phyloP scores from a whole-genome alignment of 1,140 invertebrate species.

The Plectus sambesii region DNA sequence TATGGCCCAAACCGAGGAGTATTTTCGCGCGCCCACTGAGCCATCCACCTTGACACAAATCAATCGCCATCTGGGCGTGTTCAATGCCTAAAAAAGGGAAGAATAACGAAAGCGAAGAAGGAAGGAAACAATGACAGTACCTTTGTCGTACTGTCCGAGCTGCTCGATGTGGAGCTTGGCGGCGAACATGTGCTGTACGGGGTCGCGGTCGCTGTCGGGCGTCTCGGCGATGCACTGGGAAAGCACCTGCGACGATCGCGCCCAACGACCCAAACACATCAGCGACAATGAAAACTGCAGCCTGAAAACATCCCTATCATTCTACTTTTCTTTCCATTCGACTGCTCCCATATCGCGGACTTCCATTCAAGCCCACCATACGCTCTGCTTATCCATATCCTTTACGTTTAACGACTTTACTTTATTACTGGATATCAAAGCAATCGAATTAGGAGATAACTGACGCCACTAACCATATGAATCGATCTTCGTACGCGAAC shows the following conservation, averaged over 20 bases:
- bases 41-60: slow-evolving; percentile 21
- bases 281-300: slow-evolving; percentile 23
- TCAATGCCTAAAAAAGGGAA: slow-evolving; percentile 27
- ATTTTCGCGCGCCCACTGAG: slow-evolving; percentile 32
- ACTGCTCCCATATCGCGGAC: too few relatives aligned
- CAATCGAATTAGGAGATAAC: too few relatives aligned
- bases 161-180: slow-evolving; percentile 37
- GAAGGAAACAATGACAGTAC: slow-evolving; percentile 18
- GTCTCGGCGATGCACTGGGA: slow-evolving; percentile 13
- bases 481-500: slow-evolving; percentile 23
- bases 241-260: slow-evolving; percentile 16
- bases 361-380: too few relatives aligned
- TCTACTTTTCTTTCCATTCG: too few relatives aligned
- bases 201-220: background rate
- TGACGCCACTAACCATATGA: too few relatives aligned
- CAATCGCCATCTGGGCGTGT: slow-evolving; percentile 29
- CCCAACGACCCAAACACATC: slow-evolving; percentile 18
- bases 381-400: too few relatives aligned
- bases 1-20: slow-evolving; percentile 32
- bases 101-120: background rate
- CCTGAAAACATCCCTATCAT: too few relatives aligned
- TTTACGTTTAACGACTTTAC: too few relatives aligned
- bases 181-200: slow-evolving; percentile 26
- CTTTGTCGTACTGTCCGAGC: slow-evolving; percentile 26
- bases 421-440: too few relatives aligned